Percentiles rank a stretch among this genome's conserved stretches.
phyloP scores from a whole-genome alignment of 2,888 invertebrate species.

The Cataglyphis altisquamis region DNA sequence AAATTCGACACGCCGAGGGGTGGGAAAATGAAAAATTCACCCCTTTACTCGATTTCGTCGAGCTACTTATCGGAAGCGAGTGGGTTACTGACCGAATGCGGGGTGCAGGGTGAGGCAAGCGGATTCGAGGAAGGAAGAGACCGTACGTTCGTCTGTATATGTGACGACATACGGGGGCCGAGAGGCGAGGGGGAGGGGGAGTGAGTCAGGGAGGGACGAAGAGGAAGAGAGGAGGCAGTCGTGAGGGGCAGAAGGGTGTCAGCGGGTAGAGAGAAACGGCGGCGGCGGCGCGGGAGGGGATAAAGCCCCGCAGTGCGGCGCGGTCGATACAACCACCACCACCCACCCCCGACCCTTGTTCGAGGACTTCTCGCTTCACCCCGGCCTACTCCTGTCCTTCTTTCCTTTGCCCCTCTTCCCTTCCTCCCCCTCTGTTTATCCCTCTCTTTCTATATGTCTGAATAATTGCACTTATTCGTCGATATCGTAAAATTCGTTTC shows the following conservation, averaged over 20 bases:
- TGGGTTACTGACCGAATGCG: constrained; percentile 64
- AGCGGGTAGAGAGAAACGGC: constrained; percentile 49
- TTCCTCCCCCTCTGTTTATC: too few species aligned
- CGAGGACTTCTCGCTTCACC: constrained; percentile 64
- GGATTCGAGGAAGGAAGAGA: constrained; percentile 44
- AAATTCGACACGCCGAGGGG: constrained; percentile 36
- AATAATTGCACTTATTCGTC: constrained; percentile 2
- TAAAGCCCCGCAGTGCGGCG: constrained; percentile 86
- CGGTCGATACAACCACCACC: constrained; percentile 85
- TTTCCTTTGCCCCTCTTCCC: neutral
- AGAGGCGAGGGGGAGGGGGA: constrained; percentile 3
- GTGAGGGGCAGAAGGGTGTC: constrained; percentile 42
- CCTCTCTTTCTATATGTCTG: neutral
- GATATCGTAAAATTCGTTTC: neutral
- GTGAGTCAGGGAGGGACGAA: neutral
- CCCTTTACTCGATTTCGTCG: constrained; percentile 36
- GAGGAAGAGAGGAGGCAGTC: neutral
- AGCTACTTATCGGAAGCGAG: constrained; percentile 45
- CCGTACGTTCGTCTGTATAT: neutral
- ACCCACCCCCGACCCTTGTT: constrained; percentile 58
- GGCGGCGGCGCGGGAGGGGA: constrained; percentile 77
- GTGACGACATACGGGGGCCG: neutral
- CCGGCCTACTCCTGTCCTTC: constrained; percentile 28
- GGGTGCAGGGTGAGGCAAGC: constrained; percentile 27
- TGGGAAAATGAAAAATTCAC: constrained; percentile 48